A percentile compares a stretch with the other conserved stretches of the same genome.
phyloP scores from a whole-genome alignment of 2,888 invertebrate species.

The Caenorhabditis zanzibari region DNA sequence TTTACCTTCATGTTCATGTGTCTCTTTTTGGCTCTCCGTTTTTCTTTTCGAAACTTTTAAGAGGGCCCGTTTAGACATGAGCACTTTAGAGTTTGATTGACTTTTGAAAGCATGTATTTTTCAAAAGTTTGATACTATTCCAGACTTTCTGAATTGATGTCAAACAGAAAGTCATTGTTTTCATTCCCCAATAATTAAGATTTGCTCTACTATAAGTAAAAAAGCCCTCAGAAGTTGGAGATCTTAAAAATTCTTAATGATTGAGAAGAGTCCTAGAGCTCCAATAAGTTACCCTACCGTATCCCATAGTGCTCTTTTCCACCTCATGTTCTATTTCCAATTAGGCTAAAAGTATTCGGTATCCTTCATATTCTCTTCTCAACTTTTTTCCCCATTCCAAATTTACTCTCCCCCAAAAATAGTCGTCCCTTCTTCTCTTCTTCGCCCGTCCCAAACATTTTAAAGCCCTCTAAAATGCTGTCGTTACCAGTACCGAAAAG shows the following conservation, averaged over 20 bases:
- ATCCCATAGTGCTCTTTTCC: too few species aligned
- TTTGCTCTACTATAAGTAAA: too few species aligned
- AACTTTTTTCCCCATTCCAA: neutral
- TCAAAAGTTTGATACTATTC: too few species aligned
- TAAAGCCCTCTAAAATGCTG: slow-evolving; percentile 63
- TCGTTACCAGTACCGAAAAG: slow-evolving; percentile 50
- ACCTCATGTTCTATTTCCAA: neutral
- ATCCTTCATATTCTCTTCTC: slow-evolving; percentile 5
- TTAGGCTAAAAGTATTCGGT: slow-evolving; percentile 3
- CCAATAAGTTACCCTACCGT: too few species aligned
- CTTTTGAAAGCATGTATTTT: neutral
- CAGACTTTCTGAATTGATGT: neutral
- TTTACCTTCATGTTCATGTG: slow-evolving; percentile 43
- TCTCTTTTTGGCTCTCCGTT: slow-evolving; percentile 1
- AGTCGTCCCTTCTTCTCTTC: neutral
- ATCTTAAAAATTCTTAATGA: too few species aligned
- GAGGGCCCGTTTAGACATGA: slow-evolving; percentile 37
- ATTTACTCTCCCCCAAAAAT: neutral
- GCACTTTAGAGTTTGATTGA: slow-evolving; percentile 3
- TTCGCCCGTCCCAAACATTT: slow-evolving; percentile 49
- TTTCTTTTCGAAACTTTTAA: slow-evolving; percentile 36
- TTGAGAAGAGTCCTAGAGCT: too few species aligned
- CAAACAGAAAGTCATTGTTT: too few species aligned
- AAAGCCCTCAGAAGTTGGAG: too few species aligned
- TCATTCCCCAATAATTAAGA: too few species aligned